Evolutionary conservation across 1,140 invertebrate species (phyloP).

Genomic region (Homalodisca vitripennis): DNA sequence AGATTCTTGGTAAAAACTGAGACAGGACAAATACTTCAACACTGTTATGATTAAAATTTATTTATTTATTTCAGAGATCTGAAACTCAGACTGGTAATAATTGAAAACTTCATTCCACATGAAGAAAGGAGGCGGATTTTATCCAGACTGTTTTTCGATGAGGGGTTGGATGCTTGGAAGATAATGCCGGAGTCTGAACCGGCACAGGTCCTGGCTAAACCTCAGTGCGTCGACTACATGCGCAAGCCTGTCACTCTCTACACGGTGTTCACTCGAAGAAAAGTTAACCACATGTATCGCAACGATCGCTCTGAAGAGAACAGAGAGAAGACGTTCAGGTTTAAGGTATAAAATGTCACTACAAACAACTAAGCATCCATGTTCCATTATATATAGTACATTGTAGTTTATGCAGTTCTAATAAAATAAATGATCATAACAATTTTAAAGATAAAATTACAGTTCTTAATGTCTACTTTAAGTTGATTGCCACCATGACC

Average conservation of each 20-base stretch:
- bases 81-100: slow-evolving; percentile 82
- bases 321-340: not conserved
- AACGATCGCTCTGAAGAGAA: not conserved
- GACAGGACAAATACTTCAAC: no score
- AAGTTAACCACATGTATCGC: slow-evolving; percentile 19
- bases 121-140: slow-evolving; percentile 86
- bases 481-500: no score
- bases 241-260: slow-evolving; percentile 42
- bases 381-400: no score
- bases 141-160: slow-evolving; percentile 77
- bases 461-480: no score
- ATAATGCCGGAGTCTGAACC: slow-evolving; percentile 50
- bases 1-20: no score
- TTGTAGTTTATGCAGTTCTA: no score
- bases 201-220: slow-evolving; percentile 32
- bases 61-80: slow-evolving; percentile 53
- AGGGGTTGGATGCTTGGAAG: slow-evolving; percentile 83
- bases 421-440: no score
- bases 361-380: no score
- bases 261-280: not conserved
- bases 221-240: slow-evolving; percentile 33
- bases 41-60: no score
- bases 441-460: no score
- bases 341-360: no score
- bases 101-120: slow-evolving; percentile 95